Conservation (phyloP, 2,797 vertebrate genomes). For the Brachyrhaphis roseni region DNA sequence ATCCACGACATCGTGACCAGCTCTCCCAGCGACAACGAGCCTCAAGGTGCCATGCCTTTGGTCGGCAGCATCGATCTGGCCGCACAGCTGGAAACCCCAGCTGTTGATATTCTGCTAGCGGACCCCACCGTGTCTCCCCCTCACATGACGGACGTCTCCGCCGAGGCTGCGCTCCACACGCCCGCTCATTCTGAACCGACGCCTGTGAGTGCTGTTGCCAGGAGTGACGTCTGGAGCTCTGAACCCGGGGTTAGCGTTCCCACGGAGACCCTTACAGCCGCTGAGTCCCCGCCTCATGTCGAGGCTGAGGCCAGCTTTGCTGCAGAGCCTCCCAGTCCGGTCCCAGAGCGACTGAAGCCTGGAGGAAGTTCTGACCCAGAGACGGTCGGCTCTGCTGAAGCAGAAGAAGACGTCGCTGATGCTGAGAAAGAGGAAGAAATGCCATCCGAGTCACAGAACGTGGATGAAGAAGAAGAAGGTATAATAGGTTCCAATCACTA, state of each 20-base stretch:
- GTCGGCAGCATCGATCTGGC: conserved; percentile 71
- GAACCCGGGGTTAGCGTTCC: conserved; percentile 37
- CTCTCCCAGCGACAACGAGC: conserved; percentile 80
- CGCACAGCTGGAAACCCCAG: conserved; percentile 52
- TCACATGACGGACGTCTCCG: conserved; percentile 15
- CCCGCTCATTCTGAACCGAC: conserved; percentile 36
- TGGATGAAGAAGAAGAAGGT: conserved; percentile 68
- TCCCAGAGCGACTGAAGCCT: conserved; percentile 28
- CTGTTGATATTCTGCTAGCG: conserved; percentile 29
- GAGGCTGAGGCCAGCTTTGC: conserved; percentile 38
- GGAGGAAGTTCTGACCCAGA: conserved; percentile 45
- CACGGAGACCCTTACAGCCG: conserved; percentile 53
- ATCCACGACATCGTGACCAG: conserved; percentile 82
- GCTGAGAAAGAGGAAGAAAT: conserved; percentile 21
- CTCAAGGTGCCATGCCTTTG: conserved; percentile 73
- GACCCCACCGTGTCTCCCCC: conserved; percentile 43
- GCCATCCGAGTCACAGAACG: conserved; percentile 33
- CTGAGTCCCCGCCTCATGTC: conserved; percentile 26
- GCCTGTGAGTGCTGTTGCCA: conserved; percentile 16
- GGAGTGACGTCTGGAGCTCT: conserved; percentile 30
- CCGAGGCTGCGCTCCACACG: conserved; percentile 38
- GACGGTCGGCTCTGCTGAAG: conserved; percentile 49
- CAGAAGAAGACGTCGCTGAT: conserved; percentile 35
- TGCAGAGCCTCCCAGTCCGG: conserved; percentile 25
- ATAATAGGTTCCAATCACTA: conserved; percentile 3